Percentiles rank a stretch among this genome's conserved stretches.
Evolutionary conservation across 2,888 invertebrate genomes (phyloP).

Genomic region (Diachrysia chrysitis): DNA sequence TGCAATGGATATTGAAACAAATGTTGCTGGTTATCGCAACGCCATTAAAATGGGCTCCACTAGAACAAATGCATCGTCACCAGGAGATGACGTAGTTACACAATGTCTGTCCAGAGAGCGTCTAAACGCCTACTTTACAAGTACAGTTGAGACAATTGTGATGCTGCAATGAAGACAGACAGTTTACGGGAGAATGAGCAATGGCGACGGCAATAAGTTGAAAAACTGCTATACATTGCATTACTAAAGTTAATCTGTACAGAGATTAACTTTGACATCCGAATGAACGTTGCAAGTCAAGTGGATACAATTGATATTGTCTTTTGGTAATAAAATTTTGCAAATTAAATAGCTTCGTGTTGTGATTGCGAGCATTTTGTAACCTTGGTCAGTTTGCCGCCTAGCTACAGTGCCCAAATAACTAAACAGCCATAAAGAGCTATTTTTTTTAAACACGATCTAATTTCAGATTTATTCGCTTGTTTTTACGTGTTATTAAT

Average conservation of each 20-base stretch:
- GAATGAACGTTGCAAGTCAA: conserved; percentile 49
- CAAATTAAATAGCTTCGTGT: conserved; percentile 72
- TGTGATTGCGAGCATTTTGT: conserved; percentile 65
- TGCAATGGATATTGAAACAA: conserved; percentile 27
- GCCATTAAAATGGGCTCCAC: conserved; percentile 53
- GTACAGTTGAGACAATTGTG: conserved; percentile 67
- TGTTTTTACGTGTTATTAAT: not conserved
- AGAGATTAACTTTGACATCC: conserved; percentile 40
- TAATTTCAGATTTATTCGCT: not conserved
- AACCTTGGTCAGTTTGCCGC: conserved; percentile 54
- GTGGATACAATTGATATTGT: conserved; percentile 49
- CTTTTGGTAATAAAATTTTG: conserved; percentile 67
- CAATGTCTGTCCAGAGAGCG: conserved; percentile 61
- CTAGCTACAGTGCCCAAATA: conserved; percentile 38
- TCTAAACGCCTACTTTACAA: conserved; percentile 61
- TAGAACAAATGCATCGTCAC: conserved; percentile 64
- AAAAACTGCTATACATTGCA: conserved; percentile 59
- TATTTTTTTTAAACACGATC: not conserved
- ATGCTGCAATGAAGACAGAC: conserved; percentile 71
- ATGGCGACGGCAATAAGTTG: conserved; percentile 55
- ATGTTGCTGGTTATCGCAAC: conserved; percentile 43
- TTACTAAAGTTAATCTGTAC: conserved; percentile 46
- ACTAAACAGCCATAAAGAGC: conserved; percentile 18
- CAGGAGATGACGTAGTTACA: conserved; percentile 59
- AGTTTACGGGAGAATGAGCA: conserved; percentile 73